Base-by-base conservation (phyloP, 2,888 invertebrate genomes). In the Villa cingulata region DNA sequence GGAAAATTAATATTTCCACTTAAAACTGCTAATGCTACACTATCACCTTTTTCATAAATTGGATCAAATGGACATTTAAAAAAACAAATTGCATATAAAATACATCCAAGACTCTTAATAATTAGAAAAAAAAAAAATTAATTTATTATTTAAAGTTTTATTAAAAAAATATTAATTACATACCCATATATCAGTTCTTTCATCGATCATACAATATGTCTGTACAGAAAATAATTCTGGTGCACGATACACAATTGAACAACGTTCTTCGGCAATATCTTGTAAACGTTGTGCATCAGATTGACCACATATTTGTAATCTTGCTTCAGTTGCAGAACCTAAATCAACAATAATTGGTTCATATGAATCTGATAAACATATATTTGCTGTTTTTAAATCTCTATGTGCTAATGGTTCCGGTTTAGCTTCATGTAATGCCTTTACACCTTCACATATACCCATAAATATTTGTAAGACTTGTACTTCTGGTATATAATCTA, bases 151-250 rank as follows among this genome's bases (percentile, higher is more conserved):
- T 16, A 36, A 9, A 16, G 2, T 16, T 36, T 16, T 34, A n/a
- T n/a, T n/a, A n/a, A n/a, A n/a, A n/a, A 17, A 23, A 37, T 14
- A 15, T 15, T 27, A 39, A 18, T 20, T 27, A 32, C 50, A 51
- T 43, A 68, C 68, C 90, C 90, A 91, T 60, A 90, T 82, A 68
- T 91, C 90, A 34, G 86, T 85, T 54, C 86, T 70, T 65, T 89
- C 86, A 63, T 88, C 87, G 47, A 91, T 77, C 57, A 80, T 78
- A 58, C 83, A 79, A 59, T 85, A 82, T 50, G 81, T 80, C 66
- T 88, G 84, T 12, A 90, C 86, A 56, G 81, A 81, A 61, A 91
- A 92, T 43, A 92, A 69, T 65, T 91, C 91, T 1, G 91, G 91
- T 1, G 90, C 86, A 56, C 87, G 71, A 62, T 88, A 92, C 4